phyloP scores from a whole-genome alignment of 1,140 invertebrate genomes.

The Hyles vespertilio region DNA sequence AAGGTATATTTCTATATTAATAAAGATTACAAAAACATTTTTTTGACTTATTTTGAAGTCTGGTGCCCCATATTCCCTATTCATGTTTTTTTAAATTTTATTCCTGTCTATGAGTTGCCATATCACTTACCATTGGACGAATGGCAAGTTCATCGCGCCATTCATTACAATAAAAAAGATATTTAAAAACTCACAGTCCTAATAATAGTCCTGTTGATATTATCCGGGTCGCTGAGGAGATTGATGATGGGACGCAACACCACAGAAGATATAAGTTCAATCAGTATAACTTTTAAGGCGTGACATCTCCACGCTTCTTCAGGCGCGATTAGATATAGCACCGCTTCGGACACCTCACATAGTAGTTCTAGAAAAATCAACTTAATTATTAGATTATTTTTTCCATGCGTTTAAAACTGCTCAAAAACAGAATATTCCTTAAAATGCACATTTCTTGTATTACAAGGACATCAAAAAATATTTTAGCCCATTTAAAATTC shows the following conservation, averaged over 20 bases:
- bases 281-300: conserved; percentile 84
- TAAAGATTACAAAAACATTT: too few relatives aligned
- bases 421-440: too few relatives aligned
- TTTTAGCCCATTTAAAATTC: conserved; percentile 13
- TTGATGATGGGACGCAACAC: conserved; percentile 86
- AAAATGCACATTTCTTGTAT: too few relatives aligned
- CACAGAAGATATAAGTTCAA: conserved; percentile 87
- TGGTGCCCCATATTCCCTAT: too few relatives aligned
- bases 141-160: too few relatives aligned
- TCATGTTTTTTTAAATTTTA: too few relatives aligned
- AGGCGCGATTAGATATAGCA: conserved; percentile 90
- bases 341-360: conserved; percentile 87
- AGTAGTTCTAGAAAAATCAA: conserved; percentile 81
- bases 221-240: conserved; percentile 94
- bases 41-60: too few relatives aligned
- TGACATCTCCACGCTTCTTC: conserved; percentile 91
- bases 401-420: conserved; percentile 11
- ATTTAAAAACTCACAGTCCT: conserved; percentile 84
- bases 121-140: too few relatives aligned
- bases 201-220: conserved; percentile 93
- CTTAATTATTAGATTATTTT: conserved; percentile 1
- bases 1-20: too few relatives aligned
- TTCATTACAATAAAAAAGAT: too few relatives aligned
- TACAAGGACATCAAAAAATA: background rate
- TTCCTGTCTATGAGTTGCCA: too few relatives aligned